Base-by-base conservation (phyloP, 2,888 invertebrate species). In the Leptopilina myrica region DNA sequence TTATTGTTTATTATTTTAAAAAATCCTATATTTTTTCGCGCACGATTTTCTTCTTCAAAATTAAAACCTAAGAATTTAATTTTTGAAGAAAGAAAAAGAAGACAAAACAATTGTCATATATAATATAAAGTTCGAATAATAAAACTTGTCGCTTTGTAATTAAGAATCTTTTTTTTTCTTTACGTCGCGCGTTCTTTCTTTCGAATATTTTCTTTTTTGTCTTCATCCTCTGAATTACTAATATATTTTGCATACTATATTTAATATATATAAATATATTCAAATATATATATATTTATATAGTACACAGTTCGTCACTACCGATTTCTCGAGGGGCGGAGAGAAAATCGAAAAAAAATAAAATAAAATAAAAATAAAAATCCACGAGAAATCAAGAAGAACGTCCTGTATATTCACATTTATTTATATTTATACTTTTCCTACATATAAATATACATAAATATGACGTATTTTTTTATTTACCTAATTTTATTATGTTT, bases 401-500 rank as follows among this genome's bases (percentile, higher is more conserved):
- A 80, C 78, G 69, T 20, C 49, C 78, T 78, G 78, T 78, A 80
- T 78, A 82, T 79, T 59, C 53, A 20, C 78, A 73, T 78, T 81
- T 80, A 81, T 79, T 78, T 79, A 78, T 79, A 78, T 82, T 69
- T 81, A 69, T 75, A 79, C 84, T 83, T 82, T 80, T 81, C 84
- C 84, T 78, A 82, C 85, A 87, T 87, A 85, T 81, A 83, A 85
- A 87, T 85, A 86, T 85, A 83, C 85, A 80, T 83, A 83, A 86
- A 84, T 84, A 83, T 83, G 79, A 81, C 84, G 85, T 86, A 84
- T 86, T 84, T 85, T 84, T 85, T 86, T 88, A 86, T 88, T 86
- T 87, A 88, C 86, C 88, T 90, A 90, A 89, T 89, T 49, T 89
- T 88, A 89, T 89, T 89, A 90, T 89, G 87, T 89, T 89, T 88